Evolutionary conservation across 2,113 vertebrate species (phyloP).

Genomic region (Pogonocichla stellata): DNA sequence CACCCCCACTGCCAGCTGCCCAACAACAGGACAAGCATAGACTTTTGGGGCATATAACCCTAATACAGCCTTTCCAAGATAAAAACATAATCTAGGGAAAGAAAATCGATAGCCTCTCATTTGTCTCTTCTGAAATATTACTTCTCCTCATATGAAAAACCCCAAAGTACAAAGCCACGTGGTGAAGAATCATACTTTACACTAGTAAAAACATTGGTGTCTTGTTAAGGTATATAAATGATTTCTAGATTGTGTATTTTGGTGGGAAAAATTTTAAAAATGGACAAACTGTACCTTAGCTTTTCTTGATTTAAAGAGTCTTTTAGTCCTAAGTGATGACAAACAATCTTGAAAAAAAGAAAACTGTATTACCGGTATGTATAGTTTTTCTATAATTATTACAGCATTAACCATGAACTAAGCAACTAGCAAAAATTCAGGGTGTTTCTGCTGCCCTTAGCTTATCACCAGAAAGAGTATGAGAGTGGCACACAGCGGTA

Average conservation of each 20-base stretch:
- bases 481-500: neutral
- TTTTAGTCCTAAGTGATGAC: neutral
- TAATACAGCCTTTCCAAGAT: neutral
- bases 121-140: neutral
- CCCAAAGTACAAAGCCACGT: fast-evolving
- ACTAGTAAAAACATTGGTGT: neutral
- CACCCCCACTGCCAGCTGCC: neutral
- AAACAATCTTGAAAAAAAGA: neutral
- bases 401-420: neutral
- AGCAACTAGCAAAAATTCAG: neutral
- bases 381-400: neutral
- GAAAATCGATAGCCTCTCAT: neutral
- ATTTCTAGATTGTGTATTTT: neutral
- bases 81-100: neutral
- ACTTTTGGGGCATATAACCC: too few species aligned
- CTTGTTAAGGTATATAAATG: neutral
- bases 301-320: neutral
- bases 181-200: neutral
- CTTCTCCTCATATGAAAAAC: neutral
- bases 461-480: neutral
- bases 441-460: neutral
- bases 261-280: neutral
- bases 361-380: neutral
- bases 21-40: neutral
- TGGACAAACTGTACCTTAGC: neutral